A percentile compares a stretch with the other conserved stretches of the same genome.
Evolutionary conservation across 2,797 vertebrate species (phyloP).

Genomic region (Bovichtus variegatus): DNA sequence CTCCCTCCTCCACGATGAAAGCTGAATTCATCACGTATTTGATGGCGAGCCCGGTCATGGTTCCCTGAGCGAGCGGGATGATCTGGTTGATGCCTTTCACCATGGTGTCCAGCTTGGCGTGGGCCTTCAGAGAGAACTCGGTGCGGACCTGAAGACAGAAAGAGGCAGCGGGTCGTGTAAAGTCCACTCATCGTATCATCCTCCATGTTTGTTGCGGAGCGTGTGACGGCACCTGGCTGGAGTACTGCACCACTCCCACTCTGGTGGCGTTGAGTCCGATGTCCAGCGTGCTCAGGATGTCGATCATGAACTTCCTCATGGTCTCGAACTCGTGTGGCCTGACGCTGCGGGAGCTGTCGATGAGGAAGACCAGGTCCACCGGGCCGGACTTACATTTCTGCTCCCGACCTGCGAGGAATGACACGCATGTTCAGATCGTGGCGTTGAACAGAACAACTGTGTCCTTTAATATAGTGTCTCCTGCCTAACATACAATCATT

Average conservation of each 20-base stretch:
- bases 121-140: conserved; percentile 93
- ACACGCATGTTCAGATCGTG: no score
- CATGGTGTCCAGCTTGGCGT: conserved; percentile 86
- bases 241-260: conserved; percentile 96
- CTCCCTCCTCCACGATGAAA: conserved; percentile 90
- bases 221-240: conserved; percentile 91
- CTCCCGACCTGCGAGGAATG: conserved; percentile 71
- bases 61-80: conserved; percentile 95
- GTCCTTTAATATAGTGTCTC: no score
- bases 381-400: conserved; percentile 92
- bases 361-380: conserved; percentile 95
- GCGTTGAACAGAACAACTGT: no score
- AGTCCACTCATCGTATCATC: no score
- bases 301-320: conserved; percentile 95
- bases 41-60: conserved; percentile 98
- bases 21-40: conserved; percentile 93
- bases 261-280: conserved; percentile 90
- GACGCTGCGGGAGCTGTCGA: conserved; percentile 98
- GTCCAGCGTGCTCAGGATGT: conserved; percentile 92
- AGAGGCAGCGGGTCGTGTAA: neutral
- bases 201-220: no score
- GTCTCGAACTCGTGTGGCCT: conserved; percentile 96
- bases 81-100: conserved; percentile 92
- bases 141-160: conserved; percentile 88
- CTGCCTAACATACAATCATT: neutral